Percentiles rank a stretch among this genome's conserved stretches.
phyloP scores from a whole-genome alignment of 92 coral and sea anemone genomes.

The Nematostella vectensis region DNA sequence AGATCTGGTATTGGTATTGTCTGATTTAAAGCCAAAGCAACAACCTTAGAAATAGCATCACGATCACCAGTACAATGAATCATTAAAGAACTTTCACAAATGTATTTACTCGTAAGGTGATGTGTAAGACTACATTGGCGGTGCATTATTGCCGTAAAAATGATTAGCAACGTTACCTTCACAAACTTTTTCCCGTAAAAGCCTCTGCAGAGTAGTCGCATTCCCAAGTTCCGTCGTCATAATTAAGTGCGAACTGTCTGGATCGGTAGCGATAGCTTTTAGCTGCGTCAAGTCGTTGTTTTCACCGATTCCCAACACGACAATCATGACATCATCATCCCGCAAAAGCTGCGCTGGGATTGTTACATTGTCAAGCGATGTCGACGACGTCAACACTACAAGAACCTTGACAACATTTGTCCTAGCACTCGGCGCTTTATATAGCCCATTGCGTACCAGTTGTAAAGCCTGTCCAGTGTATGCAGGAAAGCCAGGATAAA shows the following conservation, averaged over 20 bases:
- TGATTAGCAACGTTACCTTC: too few relatives aligned
- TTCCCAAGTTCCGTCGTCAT: conserved; percentile 5
- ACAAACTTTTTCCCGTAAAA: neutral
- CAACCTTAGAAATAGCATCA: too few relatives aligned
- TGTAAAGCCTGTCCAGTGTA: conserved; percentile 42
- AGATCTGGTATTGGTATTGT: too few relatives aligned
- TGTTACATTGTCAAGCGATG: conserved; percentile 19
- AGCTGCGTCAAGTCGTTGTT: conserved; percentile 20
- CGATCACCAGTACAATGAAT: too few relatives aligned
- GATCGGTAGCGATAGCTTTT: conserved; percentile 46
- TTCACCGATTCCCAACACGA: conserved; percentile 26
- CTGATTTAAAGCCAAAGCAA: too few relatives aligned
- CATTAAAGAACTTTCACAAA: too few relatives aligned
- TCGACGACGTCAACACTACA: conserved; percentile 38
- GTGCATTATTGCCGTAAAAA: too few relatives aligned
- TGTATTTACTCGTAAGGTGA: too few relatives aligned
- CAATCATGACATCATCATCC: conserved; percentile 44
- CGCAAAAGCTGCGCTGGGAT: conserved; percentile 33
- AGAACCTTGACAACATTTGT: conserved; percentile 35
- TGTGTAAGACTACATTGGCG: too few relatives aligned
- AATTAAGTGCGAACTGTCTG: conserved; percentile 31
- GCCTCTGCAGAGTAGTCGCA: neutral
- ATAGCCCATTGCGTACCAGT: conserved; percentile 22
- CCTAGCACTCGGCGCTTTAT: conserved; percentile 37
- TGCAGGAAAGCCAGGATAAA: conserved; percentile 35